Conservation (phyloP, 2,113 vertebrate genomes). For the Lynx canadensis region DNA sequence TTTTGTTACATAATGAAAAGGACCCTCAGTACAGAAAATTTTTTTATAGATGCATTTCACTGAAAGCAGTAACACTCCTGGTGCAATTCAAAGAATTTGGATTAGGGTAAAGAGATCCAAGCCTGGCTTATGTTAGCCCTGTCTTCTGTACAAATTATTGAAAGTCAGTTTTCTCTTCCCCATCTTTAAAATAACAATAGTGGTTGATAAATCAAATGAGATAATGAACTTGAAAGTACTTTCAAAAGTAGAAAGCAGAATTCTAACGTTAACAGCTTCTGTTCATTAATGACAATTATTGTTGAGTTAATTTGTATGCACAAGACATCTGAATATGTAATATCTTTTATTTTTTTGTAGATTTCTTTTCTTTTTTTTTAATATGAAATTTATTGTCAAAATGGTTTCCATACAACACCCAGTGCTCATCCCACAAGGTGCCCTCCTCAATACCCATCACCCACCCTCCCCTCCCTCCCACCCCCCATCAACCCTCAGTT, state of each 20-base stretch:
- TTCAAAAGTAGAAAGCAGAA: background rate
- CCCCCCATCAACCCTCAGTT: too few relatives aligned
- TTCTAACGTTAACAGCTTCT: background rate
- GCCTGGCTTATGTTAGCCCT: background rate
- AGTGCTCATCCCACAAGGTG: too few relatives aligned
- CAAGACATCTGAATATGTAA: background rate
- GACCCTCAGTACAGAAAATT: constrained; percentile 66
- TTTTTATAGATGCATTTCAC: constrained; percentile 78
- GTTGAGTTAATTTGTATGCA: background rate
- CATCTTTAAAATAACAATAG: constrained; percentile 18
- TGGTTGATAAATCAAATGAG: background rate
- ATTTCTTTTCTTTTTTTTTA: too few relatives aligned
- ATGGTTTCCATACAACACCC: too few relatives aligned
- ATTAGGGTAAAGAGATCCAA: background rate
- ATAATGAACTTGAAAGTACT: background rate
- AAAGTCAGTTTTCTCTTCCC: background rate
- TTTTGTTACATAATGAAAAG: background rate
- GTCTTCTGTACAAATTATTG: background rate
- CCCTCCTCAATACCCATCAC: too few relatives aligned
- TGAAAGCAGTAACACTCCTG: constrained; percentile 71
- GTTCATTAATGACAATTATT: background rate
- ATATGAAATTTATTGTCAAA: too few relatives aligned
- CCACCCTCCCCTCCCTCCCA: too few relatives aligned
- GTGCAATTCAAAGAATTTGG: background rate
- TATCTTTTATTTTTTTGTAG: background rate